Evolutionary conservation across 2,888 invertebrate species (phyloP).

Genomic region (Drosophila kokeensis): DNA sequence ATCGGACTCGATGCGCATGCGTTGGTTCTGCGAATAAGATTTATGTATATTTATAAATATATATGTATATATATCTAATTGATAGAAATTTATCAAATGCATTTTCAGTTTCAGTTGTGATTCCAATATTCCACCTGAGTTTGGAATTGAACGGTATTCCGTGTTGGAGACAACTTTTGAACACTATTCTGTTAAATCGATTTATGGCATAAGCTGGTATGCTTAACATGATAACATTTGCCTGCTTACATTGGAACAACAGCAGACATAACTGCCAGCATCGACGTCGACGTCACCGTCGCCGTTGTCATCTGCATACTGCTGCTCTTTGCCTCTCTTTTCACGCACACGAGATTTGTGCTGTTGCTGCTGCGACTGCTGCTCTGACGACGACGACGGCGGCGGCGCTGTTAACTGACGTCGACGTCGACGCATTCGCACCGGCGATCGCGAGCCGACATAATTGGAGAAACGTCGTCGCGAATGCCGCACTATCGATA

Average conservation of each 20-base stretch:
- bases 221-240: background rate
- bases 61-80: background rate
- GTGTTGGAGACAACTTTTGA: background rate
- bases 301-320: constrained; percentile 26
- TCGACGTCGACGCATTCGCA: constrained; percentile 87
- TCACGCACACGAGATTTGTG: constrained; percentile 62
- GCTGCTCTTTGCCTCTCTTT: constrained; percentile 43
- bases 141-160: background rate
- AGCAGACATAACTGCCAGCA: constrained; percentile 78
- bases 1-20: constrained; percentile 83
- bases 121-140: background rate
- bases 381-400: constrained; percentile 43
- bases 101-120: background rate
- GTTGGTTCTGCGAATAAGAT: constrained; percentile 80
- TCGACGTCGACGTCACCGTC: constrained; percentile 36
- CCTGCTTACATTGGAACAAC: constrained; percentile 82
- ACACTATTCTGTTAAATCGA: background rate
- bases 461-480: constrained; percentile 90
- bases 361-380: constrained; percentile 40
- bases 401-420: constrained; percentile 79
- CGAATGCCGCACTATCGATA: constrained; percentile 90
- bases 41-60: background rate
- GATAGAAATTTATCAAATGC: background rate
- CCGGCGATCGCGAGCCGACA: constrained; percentile 88
- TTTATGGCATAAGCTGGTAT: background rate